These are phyloP conservation scores for Aegotheles bennettii DNA, from an alignment of 2,113 vertebrate species.

Conservation along the genomic window DNA sequence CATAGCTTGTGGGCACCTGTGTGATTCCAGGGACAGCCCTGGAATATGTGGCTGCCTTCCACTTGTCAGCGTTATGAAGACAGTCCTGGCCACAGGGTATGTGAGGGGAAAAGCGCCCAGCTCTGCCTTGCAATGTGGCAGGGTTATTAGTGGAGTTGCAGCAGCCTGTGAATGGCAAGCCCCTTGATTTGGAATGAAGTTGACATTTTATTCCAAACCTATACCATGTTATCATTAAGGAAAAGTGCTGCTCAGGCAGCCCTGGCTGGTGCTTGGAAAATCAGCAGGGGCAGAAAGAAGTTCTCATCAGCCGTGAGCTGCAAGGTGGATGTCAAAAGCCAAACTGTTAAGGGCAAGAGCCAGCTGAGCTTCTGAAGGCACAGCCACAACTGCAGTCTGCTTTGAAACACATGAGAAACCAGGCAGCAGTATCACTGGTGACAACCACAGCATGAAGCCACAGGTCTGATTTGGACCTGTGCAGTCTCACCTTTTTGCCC, in stretches of 20 bases:
- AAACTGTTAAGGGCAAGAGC: background rate
- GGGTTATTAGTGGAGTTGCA: background rate
- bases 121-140: background rate
- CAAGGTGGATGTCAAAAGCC: background rate
- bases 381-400: rapidly evolving
- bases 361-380: background rate
- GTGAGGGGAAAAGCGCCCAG: background rate
- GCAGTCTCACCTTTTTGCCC: background rate
- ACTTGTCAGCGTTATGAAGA: background rate
- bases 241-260: rapidly evolving
- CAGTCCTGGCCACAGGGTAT: background rate
- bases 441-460: background rate
- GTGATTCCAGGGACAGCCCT: background rate
- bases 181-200: background rate
- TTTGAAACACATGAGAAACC: rapidly evolving
- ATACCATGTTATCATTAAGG: background rate
- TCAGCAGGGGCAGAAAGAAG: background rate
- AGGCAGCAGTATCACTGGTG: background rate
- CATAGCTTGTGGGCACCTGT: rapidly evolving
- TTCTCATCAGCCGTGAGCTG: background rate
- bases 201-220: background rate
- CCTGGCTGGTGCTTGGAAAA: background rate
- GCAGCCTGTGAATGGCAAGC: background rate
- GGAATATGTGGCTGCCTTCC: background rate
- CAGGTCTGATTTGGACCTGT: background rate